Evolutionary conservation across 2,797 vertebrate species (phyloP).

Genomic region (Melanotaenia nigrans): DNA sequence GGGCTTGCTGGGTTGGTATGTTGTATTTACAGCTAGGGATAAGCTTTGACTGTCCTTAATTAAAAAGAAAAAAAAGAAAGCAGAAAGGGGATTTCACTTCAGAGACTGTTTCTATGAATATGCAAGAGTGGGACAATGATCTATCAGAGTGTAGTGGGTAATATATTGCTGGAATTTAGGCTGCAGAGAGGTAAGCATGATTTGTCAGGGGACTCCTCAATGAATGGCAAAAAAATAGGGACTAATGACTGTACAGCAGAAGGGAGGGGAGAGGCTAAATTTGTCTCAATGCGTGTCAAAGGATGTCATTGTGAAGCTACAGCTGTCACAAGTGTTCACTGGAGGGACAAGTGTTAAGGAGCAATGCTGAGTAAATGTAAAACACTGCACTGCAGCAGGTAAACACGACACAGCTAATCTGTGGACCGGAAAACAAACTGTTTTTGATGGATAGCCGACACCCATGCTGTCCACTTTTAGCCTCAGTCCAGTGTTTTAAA

Average conservation of each 20-base stretch:
- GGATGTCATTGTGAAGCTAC: constrained; percentile 49
- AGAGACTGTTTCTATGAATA: constrained; percentile 10
- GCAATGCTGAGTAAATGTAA: constrained; percentile 25
- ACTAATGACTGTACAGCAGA: constrained; percentile 66
- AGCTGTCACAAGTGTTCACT: constrained; percentile 47
- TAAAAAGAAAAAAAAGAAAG: constrained; percentile 47
- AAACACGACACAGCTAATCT: constrained; percentile 6
- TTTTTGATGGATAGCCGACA: background rate
- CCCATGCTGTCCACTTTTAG: background rate
- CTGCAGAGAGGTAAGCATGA: constrained; percentile 63
- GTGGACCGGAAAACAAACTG: background rate
- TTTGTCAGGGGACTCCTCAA: constrained; percentile 73
- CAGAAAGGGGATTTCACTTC: constrained; percentile 14
- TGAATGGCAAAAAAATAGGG: constrained; percentile 63
- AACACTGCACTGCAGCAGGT: constrained; percentile 14
- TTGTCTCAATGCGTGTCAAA: constrained; percentile 72
- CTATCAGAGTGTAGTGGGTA: constrained; percentile 36
- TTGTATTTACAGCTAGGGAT: constrained; percentile 69
- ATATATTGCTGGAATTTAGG: constrained; percentile 59
- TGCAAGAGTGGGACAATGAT: constrained; percentile 29
- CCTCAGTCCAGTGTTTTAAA: background rate
- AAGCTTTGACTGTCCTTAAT: constrained; percentile 38
- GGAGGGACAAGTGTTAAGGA: constrained; percentile 30
- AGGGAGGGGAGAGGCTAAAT: constrained; percentile 57
- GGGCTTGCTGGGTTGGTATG: constrained; percentile 50